These are phyloP conservation scores for Phthorimaea operculella DNA, from an alignment of 1,140 invertebrate species.

Conservation along the genomic window DNA sequence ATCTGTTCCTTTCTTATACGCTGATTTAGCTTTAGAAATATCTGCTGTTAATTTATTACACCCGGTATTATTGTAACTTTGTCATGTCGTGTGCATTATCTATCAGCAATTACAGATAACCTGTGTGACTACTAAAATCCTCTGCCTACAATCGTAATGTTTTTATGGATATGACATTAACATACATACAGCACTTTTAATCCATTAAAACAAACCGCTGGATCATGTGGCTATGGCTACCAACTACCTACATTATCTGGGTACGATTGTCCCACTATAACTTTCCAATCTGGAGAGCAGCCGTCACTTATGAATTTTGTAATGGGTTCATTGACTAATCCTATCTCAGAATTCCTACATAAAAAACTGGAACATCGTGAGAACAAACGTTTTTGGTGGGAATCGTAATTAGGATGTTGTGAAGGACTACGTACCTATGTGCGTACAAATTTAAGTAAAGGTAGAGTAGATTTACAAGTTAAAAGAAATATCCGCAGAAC, in stretches of 20 bases:
- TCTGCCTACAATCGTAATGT: background rate
- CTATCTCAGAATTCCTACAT: conserved; percentile 20
- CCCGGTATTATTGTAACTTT: too few species aligned
- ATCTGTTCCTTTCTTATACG: too few species aligned
- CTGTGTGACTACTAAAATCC: too few species aligned
- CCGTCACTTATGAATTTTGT: conserved; percentile 23
- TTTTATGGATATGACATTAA: conserved; percentile 53
- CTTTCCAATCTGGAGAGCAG: conserved; percentile 22
- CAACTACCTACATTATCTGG: conserved; percentile 35
- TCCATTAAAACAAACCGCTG: conserved; percentile 51
- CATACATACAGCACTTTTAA: conserved; percentile 44
- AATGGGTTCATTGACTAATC: conserved; percentile 28
- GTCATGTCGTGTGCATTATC: too few species aligned
- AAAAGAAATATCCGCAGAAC: too few species aligned
- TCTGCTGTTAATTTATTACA: too few species aligned
- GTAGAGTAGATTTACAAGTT: too few species aligned
- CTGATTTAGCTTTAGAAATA: too few species aligned
- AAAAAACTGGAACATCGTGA: conserved; percentile 14
- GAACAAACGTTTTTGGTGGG: background rate
- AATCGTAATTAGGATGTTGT: background rate
- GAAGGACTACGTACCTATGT: background rate
- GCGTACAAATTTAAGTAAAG: too few species aligned
- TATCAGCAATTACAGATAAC: too few species aligned
- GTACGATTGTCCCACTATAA: conserved; percentile 29
- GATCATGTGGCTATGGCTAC: conserved; percentile 28